Evolutionary conservation across 2,113 vertebrate species (phyloP), one percentile per base, ranked within the genome.

Genomic region (Crotalus helleri): DNA sequence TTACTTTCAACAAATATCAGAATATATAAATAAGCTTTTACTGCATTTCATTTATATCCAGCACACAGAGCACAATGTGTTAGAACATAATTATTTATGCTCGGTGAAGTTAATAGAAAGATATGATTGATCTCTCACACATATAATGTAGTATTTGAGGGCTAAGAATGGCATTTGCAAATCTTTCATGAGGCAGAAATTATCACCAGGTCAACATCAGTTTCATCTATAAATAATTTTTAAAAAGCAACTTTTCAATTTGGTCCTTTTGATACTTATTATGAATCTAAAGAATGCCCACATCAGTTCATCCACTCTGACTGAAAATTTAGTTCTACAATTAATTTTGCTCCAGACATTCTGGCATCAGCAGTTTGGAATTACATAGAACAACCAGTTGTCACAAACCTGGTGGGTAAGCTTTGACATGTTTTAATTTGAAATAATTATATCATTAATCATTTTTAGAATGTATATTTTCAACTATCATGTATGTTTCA

Each of bases 381-480:
- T 96, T 85, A 81, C 53, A 59, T 94, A 91, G 55, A 58, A 39
- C 91, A 95, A 93, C 53, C 55, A 91, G 69, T 85, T 94, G 51
- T 74, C 96, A 96, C 92, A 90, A 87, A 91, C 2, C 94, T 92
- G n/a, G 90, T 64, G 93, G 94, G 95, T 94, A 96, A 95, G 92
- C 5, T 95, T 57, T 94, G 93, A 95, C 87, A 3, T 94, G 59
- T 92, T 94, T 92, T 95, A 94, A 96, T 95, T 94, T 91, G 87
- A 95, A 96, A 96, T 93, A 96, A 92, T 29, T 91, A 92, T 95
- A 94, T 96, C 90, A 21, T 91, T 92, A 94, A 94, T 95, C 95
- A 94, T 91, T 93, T 93, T 96, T 91, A 88, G 89, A 92, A 90
- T 90, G 87, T 61, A 81, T 87, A n/a, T 87, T 87, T 53, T 95